Percentiles rank a stretch among this genome's conserved stretches.
These are phyloP conservation scores for Acanthococcus lagerstroemiae DNA, from an alignment of 2,888 invertebrate species.

Conservation along the genomic window DNA sequence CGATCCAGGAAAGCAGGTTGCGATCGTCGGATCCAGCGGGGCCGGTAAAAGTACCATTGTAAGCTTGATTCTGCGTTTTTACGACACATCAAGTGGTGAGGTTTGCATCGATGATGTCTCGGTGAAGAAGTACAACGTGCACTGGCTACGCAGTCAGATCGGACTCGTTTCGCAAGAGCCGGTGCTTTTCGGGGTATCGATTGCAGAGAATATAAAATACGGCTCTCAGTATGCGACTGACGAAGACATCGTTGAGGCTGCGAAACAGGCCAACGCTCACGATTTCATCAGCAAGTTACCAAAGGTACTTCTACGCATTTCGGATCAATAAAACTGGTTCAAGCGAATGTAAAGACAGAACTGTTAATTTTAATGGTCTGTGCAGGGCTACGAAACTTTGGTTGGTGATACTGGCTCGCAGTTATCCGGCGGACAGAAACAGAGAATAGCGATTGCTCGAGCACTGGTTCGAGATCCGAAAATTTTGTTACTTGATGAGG, in stretches of 20 bases:
- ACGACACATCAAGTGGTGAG: slow-evolving; percentile 56
- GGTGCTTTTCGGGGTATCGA: slow-evolving; percentile 52
- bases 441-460: slow-evolving; percentile 79
- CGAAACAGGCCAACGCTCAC: slow-evolving; percentile 43
- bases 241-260: slow-evolving; percentile 42
- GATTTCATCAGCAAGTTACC: slow-evolving; percentile 37
- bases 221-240: slow-evolving; percentile 42
- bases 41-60: slow-evolving; percentile 71
- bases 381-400: slow-evolving; percentile 64
- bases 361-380: neutral
- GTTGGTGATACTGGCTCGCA: slow-evolving; percentile 77
- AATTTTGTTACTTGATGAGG: slow-evolving; percentile 72
- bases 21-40: slow-evolving; percentile 61
- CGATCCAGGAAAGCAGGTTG: slow-evolving; percentile 62
- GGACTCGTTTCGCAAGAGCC: slow-evolving; percentile 89
- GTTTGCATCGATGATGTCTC: slow-evolving; percentile 56
- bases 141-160: slow-evolving; percentile 67
- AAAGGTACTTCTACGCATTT: slow-evolving; percentile 25
- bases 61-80: slow-evolving; percentile 62
- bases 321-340: neutral
- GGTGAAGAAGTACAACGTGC: slow-evolving; percentile 59
- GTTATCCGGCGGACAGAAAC: slow-evolving; percentile 80
- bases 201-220: slow-evolving; percentile 51
- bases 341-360: neutral
- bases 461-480: slow-evolving; percentile 70